These are phyloP conservation scores for Malacoctenus gilli DNA, from an alignment of 2,797 vertebrate species.

Conservation along the genomic window DNA sequence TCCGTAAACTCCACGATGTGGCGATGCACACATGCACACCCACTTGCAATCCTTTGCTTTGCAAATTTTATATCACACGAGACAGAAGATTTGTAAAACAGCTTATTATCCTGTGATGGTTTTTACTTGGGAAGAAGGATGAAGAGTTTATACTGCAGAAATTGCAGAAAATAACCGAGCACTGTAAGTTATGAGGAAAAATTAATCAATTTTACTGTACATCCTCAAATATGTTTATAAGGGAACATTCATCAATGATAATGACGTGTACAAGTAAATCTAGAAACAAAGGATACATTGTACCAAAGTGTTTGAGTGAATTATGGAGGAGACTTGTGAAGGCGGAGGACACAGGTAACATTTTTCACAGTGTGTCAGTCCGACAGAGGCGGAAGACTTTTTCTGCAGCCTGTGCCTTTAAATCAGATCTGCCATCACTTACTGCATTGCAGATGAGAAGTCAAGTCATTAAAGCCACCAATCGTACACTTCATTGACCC, in stretches of 20 bases:
- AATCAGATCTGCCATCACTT: conserved; percentile 67
- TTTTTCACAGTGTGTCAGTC: conserved; percentile 39
- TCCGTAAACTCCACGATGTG: conserved; percentile 10
- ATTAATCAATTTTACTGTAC: conserved; percentile 55
- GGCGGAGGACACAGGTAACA: conserved; percentile 21
- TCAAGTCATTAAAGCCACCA: conserved; percentile 69
- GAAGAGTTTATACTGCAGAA: conserved; percentile 41
- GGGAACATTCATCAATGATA: conserved; percentile 60
- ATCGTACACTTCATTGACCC: conserved; percentile 68
- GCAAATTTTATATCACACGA: too few relatives aligned
- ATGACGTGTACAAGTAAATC: conserved; percentile 56
- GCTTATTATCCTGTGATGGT: conserved; percentile 31
- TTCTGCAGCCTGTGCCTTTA: conserved; percentile 58
- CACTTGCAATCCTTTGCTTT: neutral
- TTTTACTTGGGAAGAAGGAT: conserved; percentile 5
- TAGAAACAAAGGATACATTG: conserved; percentile 30
- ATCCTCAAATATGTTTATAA: conserved; percentile 61
- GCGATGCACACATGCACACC: neutral
- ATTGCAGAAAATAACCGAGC: conserved; percentile 52
- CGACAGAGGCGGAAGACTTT: conserved; percentile 39
- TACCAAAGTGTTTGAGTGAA: conserved; percentile 51
- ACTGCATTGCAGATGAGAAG: conserved; percentile 70
- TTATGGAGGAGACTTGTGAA: conserved; percentile 56
- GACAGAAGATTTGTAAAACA: conserved; percentile 39
- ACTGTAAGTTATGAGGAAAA: too few relatives aligned